These are phyloP conservation scores for Loris lydekkerianus DNA, from an alignment of 2,797 vertebrate genomes.

Conservation along the genomic window DNA sequence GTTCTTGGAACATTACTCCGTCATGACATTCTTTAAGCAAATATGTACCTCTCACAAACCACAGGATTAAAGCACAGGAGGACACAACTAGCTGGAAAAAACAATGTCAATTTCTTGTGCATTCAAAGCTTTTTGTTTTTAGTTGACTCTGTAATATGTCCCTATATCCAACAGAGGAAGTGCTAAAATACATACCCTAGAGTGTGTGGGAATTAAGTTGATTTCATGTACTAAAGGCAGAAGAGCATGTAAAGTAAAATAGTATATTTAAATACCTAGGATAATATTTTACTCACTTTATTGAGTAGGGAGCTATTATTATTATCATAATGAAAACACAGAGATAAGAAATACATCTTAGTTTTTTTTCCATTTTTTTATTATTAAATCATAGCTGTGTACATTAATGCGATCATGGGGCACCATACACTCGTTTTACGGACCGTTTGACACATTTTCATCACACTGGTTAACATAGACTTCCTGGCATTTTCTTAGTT, in stretches of 20 bases:
- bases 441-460: too few relatives aligned
- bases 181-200: slow-evolving; percentile 11
- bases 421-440: too few relatives aligned
- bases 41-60: neutral
- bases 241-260: neutral
- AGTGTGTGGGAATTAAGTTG: slow-evolving; percentile 30
- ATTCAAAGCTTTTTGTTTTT: slow-evolving; percentile 32
- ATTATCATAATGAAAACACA: neutral
- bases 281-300: neutral
- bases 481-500: too few relatives aligned
- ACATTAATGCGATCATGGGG: too few relatives aligned
- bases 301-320: neutral
- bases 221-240: neutral
- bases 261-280: neutral
- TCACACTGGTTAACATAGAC: too few relatives aligned
- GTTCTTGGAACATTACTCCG: neutral
- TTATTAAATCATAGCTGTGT: too few relatives aligned
- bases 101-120: neutral
- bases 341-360: neutral
- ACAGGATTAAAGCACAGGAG: neutral
- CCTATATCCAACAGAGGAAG: neutral
- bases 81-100: neutral
- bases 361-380: neutral
- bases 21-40: neutral
- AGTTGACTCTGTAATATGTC: neutral